A percentile compares a stretch with the other conserved stretches of the same genome.
Conservation (phyloP, 2,113 vertebrate genomes). For the mouse (Mus musculus) region GRCm39 chr19:16640001-16640500, state of each 20-base stretch:
- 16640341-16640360: neutral
- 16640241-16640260: conserved; percentile 4
- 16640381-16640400: conserved; percentile 3
- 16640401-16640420: neutral
- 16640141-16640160: conserved; percentile 28
- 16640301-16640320: neutral
- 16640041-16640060: neutral
- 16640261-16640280: conserved; percentile 8
- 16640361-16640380: neutral
- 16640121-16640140: conserved; percentile 35
- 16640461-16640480: neutral
- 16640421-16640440: neutral
- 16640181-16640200: conserved; percentile 12
- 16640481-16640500: neutral
- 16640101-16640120: conserved; percentile 28
- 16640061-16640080: conserved; percentile 32
- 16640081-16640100: neutral
- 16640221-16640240: conserved; percentile 48
- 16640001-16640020: neutral
- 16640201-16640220: conserved; percentile 32
- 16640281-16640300: neutral
- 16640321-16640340: conserved; percentile 34
- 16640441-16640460: neutral
- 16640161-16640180: conserved; percentile 27
- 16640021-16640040: neutral